A percentile compares a stretch with the other conserved stretches of the same genome.
Evolutionary conservation across 2,797 vertebrate species (phyloP).

Genomic region (Eulemur albifrons): DNA sequence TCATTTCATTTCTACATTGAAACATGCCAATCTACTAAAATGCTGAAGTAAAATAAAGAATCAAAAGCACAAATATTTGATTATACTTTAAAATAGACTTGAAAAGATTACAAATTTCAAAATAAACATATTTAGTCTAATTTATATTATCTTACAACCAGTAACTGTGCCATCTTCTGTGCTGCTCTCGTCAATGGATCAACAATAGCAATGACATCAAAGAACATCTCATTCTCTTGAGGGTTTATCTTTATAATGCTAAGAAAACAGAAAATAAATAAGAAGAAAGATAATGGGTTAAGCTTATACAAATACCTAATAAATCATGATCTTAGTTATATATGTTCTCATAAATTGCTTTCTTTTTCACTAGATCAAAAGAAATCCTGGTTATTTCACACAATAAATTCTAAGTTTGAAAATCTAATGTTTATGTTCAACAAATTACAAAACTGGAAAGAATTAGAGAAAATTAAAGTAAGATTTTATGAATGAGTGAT

Average conservation of each 20-base stretch:
- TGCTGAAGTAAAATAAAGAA: neutral
- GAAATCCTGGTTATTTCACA: slow-evolving; percentile 18
- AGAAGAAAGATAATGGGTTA: neutral
- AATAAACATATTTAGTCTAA: slow-evolving; percentile 31
- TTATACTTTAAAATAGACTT: neutral
- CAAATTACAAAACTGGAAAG: slow-evolving; percentile 5
- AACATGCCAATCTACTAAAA: neutral
- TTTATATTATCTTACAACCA: slow-evolving; percentile 89
- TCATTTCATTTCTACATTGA: neutral
- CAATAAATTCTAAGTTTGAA: slow-evolving; percentile 31
- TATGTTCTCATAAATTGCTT: neutral
- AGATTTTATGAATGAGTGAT: neutral
- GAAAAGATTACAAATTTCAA: neutral
- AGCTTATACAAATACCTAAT: neutral
- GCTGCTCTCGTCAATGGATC: slow-evolving; percentile 95
- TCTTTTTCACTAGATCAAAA: neutral
- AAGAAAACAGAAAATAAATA: slow-evolving; percentile 59
- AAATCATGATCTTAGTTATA: neutral
- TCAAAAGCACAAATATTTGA: neutral
- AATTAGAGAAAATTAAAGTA: slow-evolving; percentile 25
- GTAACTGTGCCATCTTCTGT: slow-evolving; percentile 93
- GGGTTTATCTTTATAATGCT: slow-evolving; percentile 91
- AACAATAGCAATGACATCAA: slow-evolving; percentile 91
- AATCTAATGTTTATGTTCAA: neutral
- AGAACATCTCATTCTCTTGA: slow-evolving; percentile 90